Evolutionary conservation across 2,888 invertebrate species (phyloP), one percentile per base, ranked within the genome.

Genomic region (Synergus laeviventris): DNA sequence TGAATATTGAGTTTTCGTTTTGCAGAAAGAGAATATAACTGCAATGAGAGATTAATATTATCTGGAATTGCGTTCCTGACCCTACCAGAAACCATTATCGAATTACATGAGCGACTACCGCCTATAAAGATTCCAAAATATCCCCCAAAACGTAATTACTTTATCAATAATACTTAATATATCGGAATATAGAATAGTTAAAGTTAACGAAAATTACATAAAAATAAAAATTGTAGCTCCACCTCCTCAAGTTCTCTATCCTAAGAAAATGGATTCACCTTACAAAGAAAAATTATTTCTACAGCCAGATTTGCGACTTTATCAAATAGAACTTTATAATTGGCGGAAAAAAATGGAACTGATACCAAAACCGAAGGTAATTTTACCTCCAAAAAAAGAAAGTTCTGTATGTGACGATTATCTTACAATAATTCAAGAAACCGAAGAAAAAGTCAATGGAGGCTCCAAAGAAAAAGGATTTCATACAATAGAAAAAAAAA

Each of bases 61-160:
- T 87, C 91, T n/a, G 86, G 86, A 0, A 90, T 91, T 39, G 89
- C 89, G 54, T 88, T 89, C 73, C 81, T 90, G 60, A 86, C 88
- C 12, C 80, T 91, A 39, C 88, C 90, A n/a, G 86, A 87, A 74
- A 80, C 86, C 4, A 78, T 90, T 2, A 38, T 84, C 1, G 86
- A 88, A 79, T 79, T 91, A 16, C 83, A 90, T 59, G 81, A 83
- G 61, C 83, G 87, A 80, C 77, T 90, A 21, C 88, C 89, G 1
- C 79, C 86, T 45, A 64, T 87, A 9, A 75, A 59, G 61, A 42
- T 75, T 31, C 83, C 84, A 54, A 75, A 80, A 74, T 76, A 85
- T 62, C 86, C 86, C 16, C 75, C 78, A 12, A 89, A 89, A 89
- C 89, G 91, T 91, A 84, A 62, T 8, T 64, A n/a, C 70, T 12